phyloP scores from a whole-genome alignment of 2,113 vertebrate species.

The Hippolais icterina region DNA sequence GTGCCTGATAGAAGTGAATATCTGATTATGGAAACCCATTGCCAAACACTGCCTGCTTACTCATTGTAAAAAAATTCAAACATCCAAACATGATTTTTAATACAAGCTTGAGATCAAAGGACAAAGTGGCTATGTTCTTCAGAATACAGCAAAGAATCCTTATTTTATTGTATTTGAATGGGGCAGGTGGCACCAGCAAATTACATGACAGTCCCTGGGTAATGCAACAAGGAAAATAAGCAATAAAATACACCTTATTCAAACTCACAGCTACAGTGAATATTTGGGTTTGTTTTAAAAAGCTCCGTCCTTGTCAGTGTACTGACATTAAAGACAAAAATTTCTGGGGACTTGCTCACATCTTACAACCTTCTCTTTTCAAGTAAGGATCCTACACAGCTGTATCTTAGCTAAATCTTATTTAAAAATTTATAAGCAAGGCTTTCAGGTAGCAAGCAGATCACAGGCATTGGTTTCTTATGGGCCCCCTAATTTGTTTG shows the following conservation, averaged over 20 bases:
- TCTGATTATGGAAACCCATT: conserved; percentile 12
- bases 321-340: not conserved
- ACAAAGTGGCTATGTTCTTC: not conserved
- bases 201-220: not conserved
- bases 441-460: not conserved
- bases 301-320: not conserved
- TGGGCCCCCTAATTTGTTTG: not conserved
- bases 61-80: conserved; percentile 37
- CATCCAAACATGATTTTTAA: conserved; percentile 34
- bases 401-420: not conserved
- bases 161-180: conserved; percentile 24
- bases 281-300: not conserved
- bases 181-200: not conserved
- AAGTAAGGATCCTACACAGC: not conserved
- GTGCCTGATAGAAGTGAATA: conserved; percentile 13
- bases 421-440: not conserved
- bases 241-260: not conserved
- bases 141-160: not conserved
- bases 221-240: not conserved
- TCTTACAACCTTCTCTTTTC: not conserved
- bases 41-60: conserved; percentile 8
- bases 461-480: not conserved
- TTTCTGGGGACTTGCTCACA: not conserved
- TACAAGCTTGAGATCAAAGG: conserved; percentile 41
- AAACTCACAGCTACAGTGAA: not conserved